Conservation (phyloP, 1,140 invertebrate genomes). For the Propsilocerus akamusi region DNA sequence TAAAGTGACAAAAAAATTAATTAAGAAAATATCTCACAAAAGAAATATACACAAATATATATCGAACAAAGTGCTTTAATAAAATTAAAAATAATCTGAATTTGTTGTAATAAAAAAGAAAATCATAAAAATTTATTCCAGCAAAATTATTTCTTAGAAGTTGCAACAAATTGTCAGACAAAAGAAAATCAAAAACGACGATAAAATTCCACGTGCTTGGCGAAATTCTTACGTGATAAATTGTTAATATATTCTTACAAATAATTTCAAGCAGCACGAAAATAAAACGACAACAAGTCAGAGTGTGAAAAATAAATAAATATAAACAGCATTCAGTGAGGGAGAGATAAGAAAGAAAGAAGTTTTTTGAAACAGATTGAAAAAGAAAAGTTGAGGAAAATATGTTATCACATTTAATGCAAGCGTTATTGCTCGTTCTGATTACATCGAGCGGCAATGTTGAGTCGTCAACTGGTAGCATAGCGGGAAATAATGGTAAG, state of each 20-base stretch:
- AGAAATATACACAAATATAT: neutral
- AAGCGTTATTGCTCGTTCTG: neutral
- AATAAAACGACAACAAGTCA: too few relatives aligned
- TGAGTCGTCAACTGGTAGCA: neutral
- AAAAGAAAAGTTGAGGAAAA: neutral
- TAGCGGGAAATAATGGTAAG: neutral
- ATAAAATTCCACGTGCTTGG: neutral
- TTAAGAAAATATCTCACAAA: neutral
- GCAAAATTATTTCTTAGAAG: too few relatives aligned
- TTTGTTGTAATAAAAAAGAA: neutral
- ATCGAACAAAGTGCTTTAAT: neutral
- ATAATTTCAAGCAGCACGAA: too few relatives aligned
- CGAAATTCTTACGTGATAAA: neutral
- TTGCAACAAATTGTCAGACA: too few relatives aligned
- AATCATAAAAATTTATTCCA: too few relatives aligned
- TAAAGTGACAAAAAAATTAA: neutral
- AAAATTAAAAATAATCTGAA: too few relatives aligned
- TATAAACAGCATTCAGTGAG: neutral
- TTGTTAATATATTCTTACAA: neutral
- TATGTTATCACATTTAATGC: conserved; percentile 2
- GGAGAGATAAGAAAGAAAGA: neutral
- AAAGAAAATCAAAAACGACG: neutral
- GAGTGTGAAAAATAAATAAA: too few relatives aligned
- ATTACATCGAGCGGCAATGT: neutral
- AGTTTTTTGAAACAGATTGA: neutral